These are phyloP conservation scores for Euspilapteryx auroguttella DNA, from an alignment of 2,888 invertebrate genomes.

Conservation along the genomic window DNA sequence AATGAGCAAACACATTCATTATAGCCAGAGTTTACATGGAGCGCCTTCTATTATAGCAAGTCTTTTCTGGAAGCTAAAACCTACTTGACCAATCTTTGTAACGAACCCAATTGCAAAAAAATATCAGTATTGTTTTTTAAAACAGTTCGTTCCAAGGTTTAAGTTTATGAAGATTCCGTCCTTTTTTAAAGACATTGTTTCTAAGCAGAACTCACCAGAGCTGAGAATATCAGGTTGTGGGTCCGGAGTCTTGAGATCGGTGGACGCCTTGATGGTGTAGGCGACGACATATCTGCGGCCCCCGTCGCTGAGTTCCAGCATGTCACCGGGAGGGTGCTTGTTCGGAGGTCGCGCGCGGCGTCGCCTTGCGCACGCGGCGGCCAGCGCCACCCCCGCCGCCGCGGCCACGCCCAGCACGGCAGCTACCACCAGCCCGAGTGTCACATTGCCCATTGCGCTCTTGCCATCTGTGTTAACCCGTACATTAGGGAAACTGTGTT, in stretches of 20 bases:
- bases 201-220: too few species aligned
- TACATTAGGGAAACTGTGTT: too few species aligned
- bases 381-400: slow-evolving; percentile 29
- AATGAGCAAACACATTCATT: too few species aligned
- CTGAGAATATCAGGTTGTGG: slow-evolving; percentile 80
- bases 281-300: slow-evolving; percentile 85
- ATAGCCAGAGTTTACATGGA: too few species aligned
- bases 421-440: slow-evolving; percentile 65
- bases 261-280: slow-evolving; percentile 76
- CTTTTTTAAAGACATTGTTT: too few species aligned
- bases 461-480: slow-evolving; percentile 67
- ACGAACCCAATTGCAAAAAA: too few species aligned
- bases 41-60: too few species aligned
- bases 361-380: slow-evolving; percentile 30
- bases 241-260: slow-evolving; percentile 58
- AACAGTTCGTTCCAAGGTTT: too few species aligned
- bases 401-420: slow-evolving; percentile 30
- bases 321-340: slow-evolving; percentile 44
- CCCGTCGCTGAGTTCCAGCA: slow-evolving; percentile 73
- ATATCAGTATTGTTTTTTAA: too few species aligned
- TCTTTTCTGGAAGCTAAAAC: too few species aligned
- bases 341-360: slow-evolving; percentile 34
- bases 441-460: slow-evolving; percentile 69
- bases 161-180: too few species aligned
- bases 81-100: too few species aligned